Conservation (phyloP, 2,888 invertebrate genomes). For the Diplolepis rosae region DNA sequence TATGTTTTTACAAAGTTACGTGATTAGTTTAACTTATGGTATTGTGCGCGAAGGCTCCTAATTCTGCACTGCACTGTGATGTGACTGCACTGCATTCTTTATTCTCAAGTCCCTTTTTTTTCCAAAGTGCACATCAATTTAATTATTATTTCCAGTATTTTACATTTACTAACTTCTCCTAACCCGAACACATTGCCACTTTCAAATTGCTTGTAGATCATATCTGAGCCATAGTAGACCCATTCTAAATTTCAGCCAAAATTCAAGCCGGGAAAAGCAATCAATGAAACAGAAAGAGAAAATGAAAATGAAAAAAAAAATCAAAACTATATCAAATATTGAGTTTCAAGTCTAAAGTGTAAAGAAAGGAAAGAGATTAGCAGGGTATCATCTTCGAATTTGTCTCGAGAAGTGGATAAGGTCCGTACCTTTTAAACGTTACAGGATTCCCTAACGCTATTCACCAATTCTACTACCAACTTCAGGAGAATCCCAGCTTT, state of each 20-base stretch:
- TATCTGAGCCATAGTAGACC: constrained; percentile 78
- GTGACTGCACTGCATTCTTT: background rate
- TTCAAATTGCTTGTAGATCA: constrained; percentile 77
- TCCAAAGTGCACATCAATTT: background rate
- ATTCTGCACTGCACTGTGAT: too few species aligned
- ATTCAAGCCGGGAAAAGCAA: constrained; percentile 75
- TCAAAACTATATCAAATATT: constrained; percentile 23
- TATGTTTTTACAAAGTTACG: too few species aligned
- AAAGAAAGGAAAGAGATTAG: constrained; percentile 39
- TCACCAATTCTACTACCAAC: constrained; percentile 43
- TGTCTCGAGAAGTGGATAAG: constrained; percentile 38
- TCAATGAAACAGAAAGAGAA: constrained; percentile 37
- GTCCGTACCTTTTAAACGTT: constrained; percentile 46
- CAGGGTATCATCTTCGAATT: constrained; percentile 18
- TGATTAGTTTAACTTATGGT: too few species aligned
- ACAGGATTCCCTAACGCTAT: constrained; percentile 51
- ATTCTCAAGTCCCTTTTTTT: background rate
- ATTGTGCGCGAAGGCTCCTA: too few species aligned
- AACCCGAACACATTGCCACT: constrained; percentile 76
- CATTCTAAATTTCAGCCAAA: constrained; percentile 66
- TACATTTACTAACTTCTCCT: constrained; percentile 48
- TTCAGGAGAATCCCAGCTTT: constrained; percentile 47
- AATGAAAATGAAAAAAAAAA: constrained; percentile 31
- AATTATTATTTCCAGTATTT: background rate
- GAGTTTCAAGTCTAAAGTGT: constrained; percentile 35